A percentile compares a stretch with the other conserved stretches of the same genome.
These are phyloP conservation scores for Prionchulus punctatus DNA, from an alignment of 2,888 invertebrate species.

Conservation along the genomic window DNA sequence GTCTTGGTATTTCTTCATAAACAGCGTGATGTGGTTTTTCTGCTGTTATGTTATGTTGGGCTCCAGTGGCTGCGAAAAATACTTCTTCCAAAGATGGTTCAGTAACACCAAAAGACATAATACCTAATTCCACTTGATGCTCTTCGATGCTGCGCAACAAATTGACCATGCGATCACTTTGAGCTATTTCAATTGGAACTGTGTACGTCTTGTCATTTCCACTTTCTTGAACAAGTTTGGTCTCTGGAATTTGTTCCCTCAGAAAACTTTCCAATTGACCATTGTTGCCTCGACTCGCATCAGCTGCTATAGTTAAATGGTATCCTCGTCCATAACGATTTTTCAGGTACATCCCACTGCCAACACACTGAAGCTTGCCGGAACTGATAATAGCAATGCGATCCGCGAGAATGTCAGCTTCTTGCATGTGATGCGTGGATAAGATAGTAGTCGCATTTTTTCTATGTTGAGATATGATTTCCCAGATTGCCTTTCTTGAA, in stretches of 20 bases:
- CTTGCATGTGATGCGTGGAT: constrained; percentile 76
- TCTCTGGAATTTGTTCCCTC: not conserved
- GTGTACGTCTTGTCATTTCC: not conserved
- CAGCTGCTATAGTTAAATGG: constrained; percentile 47
- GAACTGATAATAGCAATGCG: constrained; percentile 68
- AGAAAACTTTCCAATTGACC: not conserved
- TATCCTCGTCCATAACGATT: constrained; percentile 75
- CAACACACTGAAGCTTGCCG: constrained; percentile 62
- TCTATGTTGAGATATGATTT: constrained; percentile 55
- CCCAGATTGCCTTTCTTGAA: constrained; percentile 63
- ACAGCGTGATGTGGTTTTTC: not conserved
- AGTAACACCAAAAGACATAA: constrained; percentile 66
- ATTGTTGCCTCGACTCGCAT: too few relatives aligned
- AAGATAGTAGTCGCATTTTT: constrained; percentile 49
- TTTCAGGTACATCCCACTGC: constrained; percentile 66
- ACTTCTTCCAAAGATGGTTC: constrained; percentile 70
- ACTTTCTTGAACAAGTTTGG: not conserved
- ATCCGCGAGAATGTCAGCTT: constrained; percentile 70
- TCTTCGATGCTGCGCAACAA: constrained; percentile 26
- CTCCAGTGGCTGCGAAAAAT: constrained; percentile 1
- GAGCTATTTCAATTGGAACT: not conserved
- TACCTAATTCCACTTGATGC: constrained; percentile 42
- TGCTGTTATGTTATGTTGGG: not conserved
- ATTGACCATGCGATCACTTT: not conserved
- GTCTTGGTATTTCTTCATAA: not conserved